Base-by-base conservation (phyloP, 2,797 vertebrate genomes). In the Eleutherodactylus coqui region DNA sequence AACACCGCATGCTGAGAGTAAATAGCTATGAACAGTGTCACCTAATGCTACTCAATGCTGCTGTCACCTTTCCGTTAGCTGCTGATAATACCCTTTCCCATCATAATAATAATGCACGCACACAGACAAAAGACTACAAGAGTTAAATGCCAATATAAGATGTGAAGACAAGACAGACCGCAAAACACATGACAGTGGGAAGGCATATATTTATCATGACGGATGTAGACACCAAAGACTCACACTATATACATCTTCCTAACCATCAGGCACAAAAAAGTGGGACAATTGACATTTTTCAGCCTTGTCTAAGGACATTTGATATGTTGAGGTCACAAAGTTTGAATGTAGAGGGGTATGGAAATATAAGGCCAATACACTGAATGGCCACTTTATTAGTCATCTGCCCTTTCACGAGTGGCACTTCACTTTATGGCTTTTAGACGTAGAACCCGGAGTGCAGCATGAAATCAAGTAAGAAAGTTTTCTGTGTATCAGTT, bases 21-120 rank as follows among this genome's bases (percentile, higher is more conserved):
- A 72, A 82, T 70, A 82, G 64, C 47, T 70, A 82, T 51, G 67
- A 82, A 72, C 55, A 38, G 55, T 79, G 55, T 43, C 41, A 62
- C 67, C 64, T 82, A 72, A 72, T 82, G 47, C 32, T 70, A 55
- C 69, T 82, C 80, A 82, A 38, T 55, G 64, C 47, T 72, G 32
- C 47, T 53, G 49, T 53, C 80, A 72, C 47, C 64, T 34, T 27
- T 70, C 67, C 62, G 14, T 82, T 49, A 51, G 69, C 64, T 38
- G 47, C 47, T 51, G 69, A 82, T 73, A 73, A 73, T 51, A 82
- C 21, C 79, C 45, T 47, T 34, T n/a, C 3, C 29, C 32, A 70
- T 51, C 16, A 45, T 53, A 70, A 41, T 51, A 67, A 70, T 69
- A 70, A 53, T 72, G 80, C 49, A 34, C 8, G 6, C 36, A n/a